Evolutionary conservation across 2,888 invertebrate species (phyloP).

Genomic region (Polylopha cassiicola): DNA sequence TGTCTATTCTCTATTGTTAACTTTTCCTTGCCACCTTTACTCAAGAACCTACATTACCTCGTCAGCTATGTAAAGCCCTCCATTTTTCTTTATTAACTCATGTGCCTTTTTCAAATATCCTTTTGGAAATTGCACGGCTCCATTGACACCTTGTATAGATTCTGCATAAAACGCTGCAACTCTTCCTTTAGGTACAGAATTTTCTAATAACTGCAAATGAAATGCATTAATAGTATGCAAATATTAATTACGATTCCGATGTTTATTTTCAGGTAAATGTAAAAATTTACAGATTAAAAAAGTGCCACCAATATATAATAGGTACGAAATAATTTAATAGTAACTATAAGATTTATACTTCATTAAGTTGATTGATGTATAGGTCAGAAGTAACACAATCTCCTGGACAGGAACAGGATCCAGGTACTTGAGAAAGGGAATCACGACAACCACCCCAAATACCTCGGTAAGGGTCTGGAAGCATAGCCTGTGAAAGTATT

Average conservation of each 20-base stretch:
- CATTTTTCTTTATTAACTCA: constrained; percentile 85
- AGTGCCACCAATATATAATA: too few species aligned
- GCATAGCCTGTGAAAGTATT: constrained; percentile 80
- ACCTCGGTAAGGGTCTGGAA: constrained; percentile 94
- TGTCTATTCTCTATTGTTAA: too few species aligned
- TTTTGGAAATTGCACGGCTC: constrained; percentile 93
- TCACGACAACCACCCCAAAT: constrained; percentile 97
- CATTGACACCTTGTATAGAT: constrained; percentile 97
- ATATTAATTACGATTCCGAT: too few species aligned
- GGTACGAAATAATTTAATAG: not conserved
- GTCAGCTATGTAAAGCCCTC: constrained; percentile 94
- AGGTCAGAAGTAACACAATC: constrained; percentile 85
- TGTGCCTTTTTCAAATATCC: constrained; percentile 89
- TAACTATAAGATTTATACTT: constrained; percentile 37
- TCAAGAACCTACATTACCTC: constrained; percentile 81
- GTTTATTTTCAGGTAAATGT: too few species aligned
- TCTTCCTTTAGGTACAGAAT: constrained; percentile 85
- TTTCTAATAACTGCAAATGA: constrained; percentile 79
- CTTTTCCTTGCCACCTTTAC: too few species aligned
- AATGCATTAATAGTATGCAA: not conserved
- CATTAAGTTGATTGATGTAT: constrained; percentile 89
- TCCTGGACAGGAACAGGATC: constrained; percentile 80
- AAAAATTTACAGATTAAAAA: too few species aligned
- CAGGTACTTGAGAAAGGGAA: constrained; percentile 85
- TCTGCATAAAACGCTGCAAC: constrained; percentile 96